Percentiles rank a stretch among this genome's conserved stretches.
These are phyloP conservation scores for Oedothorax gibbosus DNA, from an alignment of 1,140 invertebrate genomes.

Conservation along the genomic window DNA sequence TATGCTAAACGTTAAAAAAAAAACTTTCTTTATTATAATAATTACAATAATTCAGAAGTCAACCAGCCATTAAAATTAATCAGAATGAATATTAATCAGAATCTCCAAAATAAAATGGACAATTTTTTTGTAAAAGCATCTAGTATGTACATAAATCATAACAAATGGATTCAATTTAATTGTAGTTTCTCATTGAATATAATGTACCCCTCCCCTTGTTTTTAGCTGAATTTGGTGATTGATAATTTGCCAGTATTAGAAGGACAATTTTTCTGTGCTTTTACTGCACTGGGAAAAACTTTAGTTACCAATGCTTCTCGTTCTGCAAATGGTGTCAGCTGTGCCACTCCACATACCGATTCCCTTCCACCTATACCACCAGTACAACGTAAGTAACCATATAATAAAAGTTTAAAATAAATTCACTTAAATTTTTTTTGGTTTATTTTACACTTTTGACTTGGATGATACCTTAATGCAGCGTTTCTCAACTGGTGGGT, in stretches of 20 bases:
- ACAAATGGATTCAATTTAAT: too few species aligned
- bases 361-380: slow-evolving; percentile 86
- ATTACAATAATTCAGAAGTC: too few species aligned
- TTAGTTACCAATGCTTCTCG: slow-evolving; percentile 90
- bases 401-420: not conserved
- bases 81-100: too few species aligned
- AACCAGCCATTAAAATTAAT: too few species aligned
- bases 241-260: slow-evolving; percentile 91
- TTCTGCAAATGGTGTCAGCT: slow-evolving; percentile 89
- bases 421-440: not conserved
- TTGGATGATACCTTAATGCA: too few species aligned
- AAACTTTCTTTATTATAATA: too few species aligned
- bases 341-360: slow-evolving; percentile 93
- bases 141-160: too few species aligned
- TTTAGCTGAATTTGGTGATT: slow-evolving; percentile 84
- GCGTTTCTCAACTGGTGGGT: too few species aligned
- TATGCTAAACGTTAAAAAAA: too few species aligned
- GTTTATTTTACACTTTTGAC: slow-evolving; percentile 11
- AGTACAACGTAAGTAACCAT: slow-evolving; percentile 79
- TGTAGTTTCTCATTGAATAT: slow-evolving; percentile 10
- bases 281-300: slow-evolving; percentile 90
- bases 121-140: too few species aligned
- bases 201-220: not conserved
- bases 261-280: slow-evolving; percentile 92
- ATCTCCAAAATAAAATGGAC: too few species aligned